Evolutionary conservation across 2,113 vertebrate genomes (phyloP), one percentile per base, ranked within the genome.

Genomic region (Paratilapia polleni): DNA sequence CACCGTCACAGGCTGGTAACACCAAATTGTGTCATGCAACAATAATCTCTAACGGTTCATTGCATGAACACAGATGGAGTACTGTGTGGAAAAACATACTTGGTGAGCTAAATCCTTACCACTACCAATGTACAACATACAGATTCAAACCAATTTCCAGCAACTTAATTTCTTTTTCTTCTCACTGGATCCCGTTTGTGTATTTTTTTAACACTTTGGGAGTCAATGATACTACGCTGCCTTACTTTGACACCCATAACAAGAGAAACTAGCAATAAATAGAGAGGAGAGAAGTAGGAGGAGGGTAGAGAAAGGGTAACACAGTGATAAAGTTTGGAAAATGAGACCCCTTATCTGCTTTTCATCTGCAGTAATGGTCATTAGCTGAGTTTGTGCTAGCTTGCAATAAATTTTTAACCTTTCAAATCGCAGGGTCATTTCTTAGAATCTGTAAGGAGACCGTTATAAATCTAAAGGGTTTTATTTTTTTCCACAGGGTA

Each of bases 401-500:
- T 81, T 77, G 84, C 75, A 84, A 78, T 93, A 81, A 84, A 89
- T 60, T 75, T 80, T 83, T 88, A 90, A 89, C 92, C 88, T 90
- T 89, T 92, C 36, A 85, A 90, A 91, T 91, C 82, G 80, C 3
- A 6, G 76, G 94, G 92, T 93, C 93, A 92, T 52, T 88, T 63
- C 80, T 83, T 74, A 76, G 85, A 94, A 91, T 93, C 83, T 81
- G 77, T 85, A 85, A 63, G 64, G 82, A 89, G 82, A 26, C 38
- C 19, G 92, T 92, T 93, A 93, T 95, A 95, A 94, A 94, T 94
- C 88, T 91, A 86, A 82, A 83, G 52, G 62, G 75, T 81, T 91
- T 88, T 89, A 66, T 85, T 88, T 88, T 87, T 82, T 78, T 77
- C 86, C 90, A 87, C 89, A 58, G 83, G 90, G 90, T 91, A 93